Evolutionary conservation across 1,140 invertebrate genomes (phyloP), one percentile per base, ranked within the genome.

Genomic region (Ectropis grisescens): DNA sequence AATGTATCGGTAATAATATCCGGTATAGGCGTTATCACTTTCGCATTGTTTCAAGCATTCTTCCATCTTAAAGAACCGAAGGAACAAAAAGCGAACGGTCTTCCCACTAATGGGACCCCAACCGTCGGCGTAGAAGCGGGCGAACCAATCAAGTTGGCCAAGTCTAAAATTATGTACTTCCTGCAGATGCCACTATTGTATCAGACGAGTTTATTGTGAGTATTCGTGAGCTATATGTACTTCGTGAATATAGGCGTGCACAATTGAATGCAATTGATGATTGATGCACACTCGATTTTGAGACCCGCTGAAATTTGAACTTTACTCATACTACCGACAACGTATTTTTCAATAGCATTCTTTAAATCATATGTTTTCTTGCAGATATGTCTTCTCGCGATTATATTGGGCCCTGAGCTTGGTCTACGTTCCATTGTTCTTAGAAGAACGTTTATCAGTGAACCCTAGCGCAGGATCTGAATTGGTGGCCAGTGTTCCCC

Each of bases 391-490:
- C 48, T 89, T 90, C 10, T 91, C 93, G 11, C 85, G 94, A 48
- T 74, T 97, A 7, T 93, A 91, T 58, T 90, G 93, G 43, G 95
- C 94, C 42, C 69, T 96, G 16, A 91, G 91, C 27, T 87, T 95
- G 43, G 90, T 95, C 2, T 97, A 96, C 57, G 87, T 96, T 28
- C 93, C 94, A 2, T 79, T 96, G 43, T 97, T 94, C 74, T 85
- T 96, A 26, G 91, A 93, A 49, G 92, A 95, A 72, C 84, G 89
- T 13, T 65, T 90, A 8, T 57, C 85, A 11, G 58, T 87, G n/a
- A 66, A 82, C 85, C 57, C 82, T 52, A 59, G 41, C 15, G 59
- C 67, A 45, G 74, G 74, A 14, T 71, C 74, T 0, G 71, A 79
- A 53, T 86, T 89, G 40, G 87, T 98, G 9, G 96, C 95, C 1